Base-by-base conservation (phyloP, 2,113 vertebrate species). In the Leiothrix lutea region DNA sequence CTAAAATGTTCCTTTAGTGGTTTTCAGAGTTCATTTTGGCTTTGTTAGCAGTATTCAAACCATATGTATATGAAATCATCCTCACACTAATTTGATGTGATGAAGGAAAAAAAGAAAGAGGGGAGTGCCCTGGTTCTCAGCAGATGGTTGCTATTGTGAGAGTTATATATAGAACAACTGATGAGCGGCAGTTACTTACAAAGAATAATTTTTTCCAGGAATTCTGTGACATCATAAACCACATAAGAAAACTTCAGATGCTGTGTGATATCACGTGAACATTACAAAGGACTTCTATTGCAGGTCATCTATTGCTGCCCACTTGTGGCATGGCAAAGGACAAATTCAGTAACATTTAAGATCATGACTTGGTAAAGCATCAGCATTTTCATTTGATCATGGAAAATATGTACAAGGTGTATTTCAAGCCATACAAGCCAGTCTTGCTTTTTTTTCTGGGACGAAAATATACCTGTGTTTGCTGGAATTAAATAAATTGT, bases 11-110 rank as follows among this genome's bases (percentile, higher is more conserved):
- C 87, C 80, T 88, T 82, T 82, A 81, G 66, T 66, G 78, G 62
- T 40, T 87, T 92, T 80, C 71, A 60, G 72, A 95, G 64, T 72
- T 93, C 69, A 47, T 78, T 77, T 83, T 90, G 79, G 80, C 82
- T 85, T 96, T 92, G 75, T 62, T 96, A 91, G 86, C 44, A 95
- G 47, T 38, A 83, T 51, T 94, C 61, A 85, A 96, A 91, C 90
- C 92, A 95, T 77, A 94, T 95, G 88, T 96, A 93, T 65, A 96
- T 96, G 89, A 97, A 97, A 95, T 96, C 92, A 97, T 90, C 71
- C 70, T 92, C 56, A 93, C 26, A 44, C 57, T 71, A 81, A 94
- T 95, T 96, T 82, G 88, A 96, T 82, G 92, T 45, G 91, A 88
- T 90, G 88, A 91, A 88, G 69, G 36, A 50, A 64, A 91, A 85